phyloP scores from a whole-genome alignment of 2,113 vertebrate genomes.

The Sinocyclocheilus grahami region DNA sequence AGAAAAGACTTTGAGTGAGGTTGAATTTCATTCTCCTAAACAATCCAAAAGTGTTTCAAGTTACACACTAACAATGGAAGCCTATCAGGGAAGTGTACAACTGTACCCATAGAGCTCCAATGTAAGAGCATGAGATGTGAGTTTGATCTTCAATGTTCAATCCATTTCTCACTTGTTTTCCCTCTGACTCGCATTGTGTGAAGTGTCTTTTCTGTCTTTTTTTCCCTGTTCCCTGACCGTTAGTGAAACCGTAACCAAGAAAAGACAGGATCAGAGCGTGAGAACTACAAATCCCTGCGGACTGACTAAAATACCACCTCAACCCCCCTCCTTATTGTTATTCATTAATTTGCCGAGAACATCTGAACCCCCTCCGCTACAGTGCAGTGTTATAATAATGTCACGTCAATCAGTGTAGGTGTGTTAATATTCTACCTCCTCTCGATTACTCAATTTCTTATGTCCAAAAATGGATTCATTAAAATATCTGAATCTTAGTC shows the following conservation, averaged over 20 bases:
- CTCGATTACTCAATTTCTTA: background rate
- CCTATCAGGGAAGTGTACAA: background rate
- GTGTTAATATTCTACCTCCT: background rate
- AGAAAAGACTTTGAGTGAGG: background rate
- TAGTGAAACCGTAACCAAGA: background rate
- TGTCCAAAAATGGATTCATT: background rate
- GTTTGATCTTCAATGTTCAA: constrained; percentile 22
- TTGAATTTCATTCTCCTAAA: background rate
- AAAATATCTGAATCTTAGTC: background rate
- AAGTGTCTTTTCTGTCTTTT: background rate
- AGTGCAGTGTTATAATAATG: constrained; percentile 39
- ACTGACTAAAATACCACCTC: constrained; percentile 4
- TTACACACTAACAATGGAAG: background rate
- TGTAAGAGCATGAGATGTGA: constrained; percentile 9
- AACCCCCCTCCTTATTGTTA: constrained; percentile 46
- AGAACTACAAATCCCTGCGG: constrained; percentile 28
- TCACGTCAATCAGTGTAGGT: constrained; percentile 29
- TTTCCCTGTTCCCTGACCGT: background rate
- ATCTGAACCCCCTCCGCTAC: constrained; percentile 38
- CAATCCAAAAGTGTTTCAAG: background rate
- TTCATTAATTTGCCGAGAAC: constrained; percentile 52
- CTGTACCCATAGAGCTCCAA: background rate
- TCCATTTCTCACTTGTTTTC: constrained; percentile 30
- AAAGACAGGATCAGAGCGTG: constrained; percentile 38
- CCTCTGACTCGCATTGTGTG: background rate